A percentile compares a stretch with the other conserved stretches of the same genome.
These are phyloP conservation scores for Novumbra hubbsi DNA, from an alignment of 2,797 vertebrate genomes.

Conservation along the genomic window DNA sequence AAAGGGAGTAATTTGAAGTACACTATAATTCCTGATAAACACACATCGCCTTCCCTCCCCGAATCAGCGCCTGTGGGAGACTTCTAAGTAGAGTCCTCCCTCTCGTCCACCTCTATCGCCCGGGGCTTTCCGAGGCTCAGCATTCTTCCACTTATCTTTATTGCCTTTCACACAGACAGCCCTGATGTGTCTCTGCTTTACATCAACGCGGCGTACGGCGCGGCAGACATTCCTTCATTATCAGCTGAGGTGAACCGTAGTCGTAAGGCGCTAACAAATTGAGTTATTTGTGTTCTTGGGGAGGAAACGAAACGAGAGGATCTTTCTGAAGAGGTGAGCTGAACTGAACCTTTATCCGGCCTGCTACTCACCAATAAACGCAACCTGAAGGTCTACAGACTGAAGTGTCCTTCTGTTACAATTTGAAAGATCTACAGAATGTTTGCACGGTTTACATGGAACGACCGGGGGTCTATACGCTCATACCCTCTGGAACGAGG, in stretches of 20 bases:
- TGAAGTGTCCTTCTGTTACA: slow-evolving; percentile 20
- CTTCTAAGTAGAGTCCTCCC: slow-evolving; percentile 64
- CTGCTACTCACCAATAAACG: slow-evolving; percentile 32
- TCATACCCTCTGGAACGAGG: neutral
- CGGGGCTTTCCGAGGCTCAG: slow-evolving; percentile 68
- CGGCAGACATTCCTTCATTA: slow-evolving; percentile 68
- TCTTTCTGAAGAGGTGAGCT: slow-evolving; percentile 31
- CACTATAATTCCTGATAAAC: slow-evolving; percentile 61
- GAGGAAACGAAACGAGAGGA: slow-evolving; percentile 55
- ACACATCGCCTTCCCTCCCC: slow-evolving; percentile 46
- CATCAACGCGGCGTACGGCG: slow-evolving; percentile 62
- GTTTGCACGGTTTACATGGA: neutral
- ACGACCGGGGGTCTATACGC: slow-evolving; percentile 8
- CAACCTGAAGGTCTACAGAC: slow-evolving; percentile 8
- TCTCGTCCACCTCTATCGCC: slow-evolving; percentile 66
- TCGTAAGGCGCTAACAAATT: slow-evolving; percentile 64
- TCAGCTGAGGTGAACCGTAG: slow-evolving; percentile 61
- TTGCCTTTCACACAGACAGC: slow-evolving; percentile 78
- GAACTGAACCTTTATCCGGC: slow-evolving; percentile 32
- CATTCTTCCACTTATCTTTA: slow-evolving; percentile 82
- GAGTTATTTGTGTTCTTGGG: slow-evolving; percentile 61
- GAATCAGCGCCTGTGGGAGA: slow-evolving; percentile 56
- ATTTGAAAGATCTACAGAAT: neutral
- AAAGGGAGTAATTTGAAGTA: slow-evolving; percentile 59
- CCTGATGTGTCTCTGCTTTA: slow-evolving; percentile 72